phyloP scores from a whole-genome alignment of 2,113 vertebrate genomes.

The Amphiprion ocellaris region DNA sequence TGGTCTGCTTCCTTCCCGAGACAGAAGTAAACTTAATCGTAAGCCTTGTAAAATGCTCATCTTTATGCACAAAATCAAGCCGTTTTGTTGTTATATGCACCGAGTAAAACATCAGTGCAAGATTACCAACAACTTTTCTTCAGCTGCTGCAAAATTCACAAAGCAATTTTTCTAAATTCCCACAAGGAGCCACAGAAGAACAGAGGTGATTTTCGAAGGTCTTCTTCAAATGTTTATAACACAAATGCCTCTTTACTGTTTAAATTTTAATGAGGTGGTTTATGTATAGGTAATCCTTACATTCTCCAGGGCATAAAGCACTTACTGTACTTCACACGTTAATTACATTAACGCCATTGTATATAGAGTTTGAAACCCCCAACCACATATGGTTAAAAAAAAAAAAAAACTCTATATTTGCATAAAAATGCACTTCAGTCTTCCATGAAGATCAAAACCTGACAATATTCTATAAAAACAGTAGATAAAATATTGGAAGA shows the following conservation, averaged over 20 bases:
- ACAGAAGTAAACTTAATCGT: conserved; percentile 34
- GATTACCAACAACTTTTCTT: conserved; percentile 37
- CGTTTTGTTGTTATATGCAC: conserved; percentile 24
- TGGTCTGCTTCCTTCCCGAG: conserved; percentile 2
- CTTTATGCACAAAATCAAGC: conserved; percentile 31
- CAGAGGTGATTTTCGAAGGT: conserved; percentile 31
- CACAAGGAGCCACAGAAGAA: conserved; percentile 27
- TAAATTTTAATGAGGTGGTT: conserved; percentile 30
- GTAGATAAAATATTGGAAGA: neutral
- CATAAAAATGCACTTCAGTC: neutral
- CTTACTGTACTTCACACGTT: conserved; percentile 8
- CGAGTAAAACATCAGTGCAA: conserved; percentile 41
- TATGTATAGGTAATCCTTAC: conserved; percentile 12
- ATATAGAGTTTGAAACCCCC: neutral
- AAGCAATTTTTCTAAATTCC: conserved; percentile 48
- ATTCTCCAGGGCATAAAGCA: conserved; percentile 6
- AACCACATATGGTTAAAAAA: neutral
- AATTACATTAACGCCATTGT: conserved; percentile 25
- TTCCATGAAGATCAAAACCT: neutral
- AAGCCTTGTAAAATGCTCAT: conserved; percentile 36
- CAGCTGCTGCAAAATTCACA: conserved; percentile 65
- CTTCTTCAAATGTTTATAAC: conserved; percentile 47
- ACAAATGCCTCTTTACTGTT: conserved; percentile 36
- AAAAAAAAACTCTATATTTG: neutral
- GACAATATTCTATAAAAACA: neutral